These are phyloP conservation scores for Drosophila setifemur DNA, from an alignment of 1,140 invertebrate species.

Conservation along the genomic window DNA sequence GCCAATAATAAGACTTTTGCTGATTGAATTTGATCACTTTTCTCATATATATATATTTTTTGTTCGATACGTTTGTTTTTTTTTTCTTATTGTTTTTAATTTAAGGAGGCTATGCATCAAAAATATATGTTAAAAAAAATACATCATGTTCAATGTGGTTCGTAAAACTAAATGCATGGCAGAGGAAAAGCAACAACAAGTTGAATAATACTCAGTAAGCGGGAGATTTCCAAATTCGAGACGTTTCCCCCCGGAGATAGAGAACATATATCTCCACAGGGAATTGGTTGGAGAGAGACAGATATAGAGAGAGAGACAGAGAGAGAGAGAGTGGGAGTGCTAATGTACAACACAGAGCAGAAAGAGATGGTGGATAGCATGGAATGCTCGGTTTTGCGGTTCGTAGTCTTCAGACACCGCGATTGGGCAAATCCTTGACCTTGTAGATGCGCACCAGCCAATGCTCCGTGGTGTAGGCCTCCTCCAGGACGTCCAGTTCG, in stretches of 20 bases:
- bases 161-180: conserved; percentile 21
- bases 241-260: too few relatives aligned
- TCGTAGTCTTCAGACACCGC: conserved; percentile 85
- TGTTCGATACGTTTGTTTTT: conserved; percentile 26
- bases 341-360: conserved; percentile 29
- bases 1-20: too few relatives aligned
- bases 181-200: conserved; percentile 11
- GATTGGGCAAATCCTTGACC: conserved; percentile 94
- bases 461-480: conserved; percentile 97
- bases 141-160: not conserved
- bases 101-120: not conserved
- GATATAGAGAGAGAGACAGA: not conserved
- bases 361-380: conserved; percentile 3
- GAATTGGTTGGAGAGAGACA: conserved; percentile 2
- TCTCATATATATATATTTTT: conserved; percentile 30
- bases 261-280: too few relatives aligned
- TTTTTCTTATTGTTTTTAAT: not conserved
- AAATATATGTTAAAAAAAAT: conserved; percentile 15
- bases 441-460: conserved; percentile 98
- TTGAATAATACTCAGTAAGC: conserved; percentile 30
- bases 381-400: not conserved
- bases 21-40: conserved; percentile 8
- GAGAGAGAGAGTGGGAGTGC: not conserved
- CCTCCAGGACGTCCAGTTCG: conserved; percentile 95
- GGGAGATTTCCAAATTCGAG: conserved; percentile 16